Evolutionary conservation across 2,113 vertebrate genomes (phyloP).

Genomic region (Heterotis niloticus): DNA sequence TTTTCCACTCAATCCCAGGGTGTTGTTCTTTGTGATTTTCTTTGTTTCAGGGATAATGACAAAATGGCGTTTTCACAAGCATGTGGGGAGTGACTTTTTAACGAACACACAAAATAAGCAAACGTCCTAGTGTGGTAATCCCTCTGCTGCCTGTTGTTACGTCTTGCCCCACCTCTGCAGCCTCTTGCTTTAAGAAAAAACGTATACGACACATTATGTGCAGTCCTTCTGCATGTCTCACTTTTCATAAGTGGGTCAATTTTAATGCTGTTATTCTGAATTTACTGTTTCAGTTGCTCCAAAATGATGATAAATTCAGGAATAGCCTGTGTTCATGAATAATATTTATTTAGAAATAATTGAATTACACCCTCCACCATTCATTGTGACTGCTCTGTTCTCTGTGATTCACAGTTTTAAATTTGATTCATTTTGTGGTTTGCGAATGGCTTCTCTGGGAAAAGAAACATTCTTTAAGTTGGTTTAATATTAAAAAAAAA

Average conservation of each 20-base stretch:
- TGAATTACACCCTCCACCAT: neutral
- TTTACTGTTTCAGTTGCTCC: neutral
- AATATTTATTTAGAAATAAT: slow-evolving; percentile 9
- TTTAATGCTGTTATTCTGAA: neutral
- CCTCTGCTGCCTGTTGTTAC: neutral
- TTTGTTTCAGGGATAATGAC: too few relatives aligned
- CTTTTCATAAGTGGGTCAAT: neutral
- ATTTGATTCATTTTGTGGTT: neutral
- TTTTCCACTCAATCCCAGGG: too few relatives aligned
- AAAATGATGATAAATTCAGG: neutral
- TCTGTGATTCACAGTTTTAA: neutral
- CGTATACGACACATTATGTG: too few relatives aligned
- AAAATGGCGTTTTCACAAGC: neutral
- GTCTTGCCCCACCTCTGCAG: neutral
- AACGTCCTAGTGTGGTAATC: neutral
- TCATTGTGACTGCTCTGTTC: neutral
- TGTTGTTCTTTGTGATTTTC: too few relatives aligned
- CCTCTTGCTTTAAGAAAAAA: neutral
- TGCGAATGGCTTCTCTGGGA: neutral
- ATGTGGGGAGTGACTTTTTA: neutral
- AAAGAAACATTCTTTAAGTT: too few relatives aligned
- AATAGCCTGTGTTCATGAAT: neutral
- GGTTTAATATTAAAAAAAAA: too few relatives aligned
- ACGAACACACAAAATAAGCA: neutral
- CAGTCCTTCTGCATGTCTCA: neutral